phyloP scores from a whole-genome alignment of 2,113 vertebrate species.

The Dicrurus megarhynchus region DNA sequence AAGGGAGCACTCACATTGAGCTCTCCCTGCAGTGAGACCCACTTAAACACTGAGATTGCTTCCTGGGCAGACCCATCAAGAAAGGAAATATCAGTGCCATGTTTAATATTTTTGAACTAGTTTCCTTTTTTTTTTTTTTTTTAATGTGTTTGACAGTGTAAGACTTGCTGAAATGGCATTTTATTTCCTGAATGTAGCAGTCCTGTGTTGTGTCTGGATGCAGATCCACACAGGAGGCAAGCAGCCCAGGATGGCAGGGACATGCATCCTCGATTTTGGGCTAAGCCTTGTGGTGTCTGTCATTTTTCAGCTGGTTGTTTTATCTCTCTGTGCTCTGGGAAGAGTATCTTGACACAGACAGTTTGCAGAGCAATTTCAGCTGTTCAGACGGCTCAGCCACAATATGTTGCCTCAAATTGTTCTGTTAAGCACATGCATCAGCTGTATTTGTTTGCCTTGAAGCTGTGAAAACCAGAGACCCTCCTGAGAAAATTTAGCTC shows the following conservation, averaged over 20 bases:
- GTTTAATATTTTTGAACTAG: not conserved
- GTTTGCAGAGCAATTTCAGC: not conserved
- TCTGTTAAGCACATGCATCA: not conserved
- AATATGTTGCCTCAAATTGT: not conserved
- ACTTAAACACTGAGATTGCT: not conserved
- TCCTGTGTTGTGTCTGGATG: accelerated
- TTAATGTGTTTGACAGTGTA: not conserved
- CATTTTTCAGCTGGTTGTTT: not conserved
- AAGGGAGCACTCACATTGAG: not conserved
- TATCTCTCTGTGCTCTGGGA: not conserved
- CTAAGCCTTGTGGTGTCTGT: not conserved
- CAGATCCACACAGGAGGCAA: not conserved
- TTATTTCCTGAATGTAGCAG: not conserved
- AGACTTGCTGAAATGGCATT: not conserved
- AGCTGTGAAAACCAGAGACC: not conserved
- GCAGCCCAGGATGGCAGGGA: not conserved
- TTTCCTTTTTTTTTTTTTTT: not conserved
- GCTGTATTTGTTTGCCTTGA: not conserved
- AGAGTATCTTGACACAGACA: not conserved
- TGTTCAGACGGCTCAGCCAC: slow-evolving; percentile 13
- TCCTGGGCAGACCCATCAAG: not conserved
- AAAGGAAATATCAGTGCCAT: not conserved
- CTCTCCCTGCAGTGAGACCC: not conserved
- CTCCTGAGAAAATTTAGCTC: not conserved
- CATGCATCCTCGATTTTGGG: not conserved